Conservation (phyloP, 2,113 vertebrate species). For the Eurypyga helias region DNA sequence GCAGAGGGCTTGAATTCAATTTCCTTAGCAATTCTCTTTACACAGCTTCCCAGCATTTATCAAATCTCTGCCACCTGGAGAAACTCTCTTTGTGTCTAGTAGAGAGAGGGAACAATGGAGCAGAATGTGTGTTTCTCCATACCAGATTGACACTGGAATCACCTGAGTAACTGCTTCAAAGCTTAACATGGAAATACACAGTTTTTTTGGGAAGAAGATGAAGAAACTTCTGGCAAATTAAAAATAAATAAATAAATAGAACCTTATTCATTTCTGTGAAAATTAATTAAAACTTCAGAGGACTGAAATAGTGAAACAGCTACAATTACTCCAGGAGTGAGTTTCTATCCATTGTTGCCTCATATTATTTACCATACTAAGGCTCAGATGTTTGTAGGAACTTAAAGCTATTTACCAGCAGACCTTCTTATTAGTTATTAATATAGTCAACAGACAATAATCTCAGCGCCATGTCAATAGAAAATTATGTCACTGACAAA, state of each 20-base stretch:
- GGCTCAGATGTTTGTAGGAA: background rate
- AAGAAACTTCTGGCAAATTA: background rate
- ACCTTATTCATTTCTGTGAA: background rate
- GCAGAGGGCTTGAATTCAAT: background rate
- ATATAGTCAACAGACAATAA: background rate
- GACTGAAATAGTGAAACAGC: background rate
- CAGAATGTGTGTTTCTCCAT: background rate
- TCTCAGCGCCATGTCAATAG: background rate
- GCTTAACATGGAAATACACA: background rate
- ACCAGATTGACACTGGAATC: background rate
- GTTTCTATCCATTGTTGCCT: background rate
- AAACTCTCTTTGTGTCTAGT: background rate
- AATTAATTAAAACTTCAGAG: background rate
- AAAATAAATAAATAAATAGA: background rate
- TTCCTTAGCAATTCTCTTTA: slow-evolving; percentile 10
- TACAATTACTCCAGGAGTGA: background rate
- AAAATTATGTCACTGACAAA: background rate
- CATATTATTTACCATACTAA: background rate
- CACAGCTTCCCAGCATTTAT: background rate
- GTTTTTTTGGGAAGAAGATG: background rate
- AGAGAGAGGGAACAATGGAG: background rate
- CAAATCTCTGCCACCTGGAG: slow-evolving; percentile 13
- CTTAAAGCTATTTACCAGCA: background rate
- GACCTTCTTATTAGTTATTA: background rate
- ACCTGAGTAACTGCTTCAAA: background rate